Conservation (phyloP, 2,797 vertebrate genomes). For the Falco biarmicus region DNA sequence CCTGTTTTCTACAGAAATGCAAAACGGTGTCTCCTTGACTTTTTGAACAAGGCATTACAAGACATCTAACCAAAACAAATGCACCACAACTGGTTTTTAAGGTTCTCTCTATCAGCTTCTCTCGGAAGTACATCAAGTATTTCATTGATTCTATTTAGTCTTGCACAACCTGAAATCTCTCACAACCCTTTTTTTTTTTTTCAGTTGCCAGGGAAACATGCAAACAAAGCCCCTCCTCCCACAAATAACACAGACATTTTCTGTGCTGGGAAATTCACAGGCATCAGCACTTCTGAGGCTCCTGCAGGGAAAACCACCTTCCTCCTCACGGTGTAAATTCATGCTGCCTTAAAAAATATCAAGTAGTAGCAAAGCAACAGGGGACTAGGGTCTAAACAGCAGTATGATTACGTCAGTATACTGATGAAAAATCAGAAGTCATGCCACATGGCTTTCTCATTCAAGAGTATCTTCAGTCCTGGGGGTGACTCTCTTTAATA, state of each 20-base stretch:
- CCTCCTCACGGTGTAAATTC: background rate
- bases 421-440: background rate
- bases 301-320: constrained; percentile 29
- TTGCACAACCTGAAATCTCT: background rate
- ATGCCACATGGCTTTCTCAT: background rate
- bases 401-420: background rate
- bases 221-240: constrained; percentile 38
- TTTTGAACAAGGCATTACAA: background rate
- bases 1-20: background rate
- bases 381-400: background rate
- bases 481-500: background rate
- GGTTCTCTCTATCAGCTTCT: background rate
- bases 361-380: background rate
- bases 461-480: background rate
- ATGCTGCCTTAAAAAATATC: background rate
- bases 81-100: background rate
- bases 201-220: background rate
- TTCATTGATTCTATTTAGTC: background rate
- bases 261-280: constrained; percentile 23
- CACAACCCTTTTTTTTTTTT: background rate
- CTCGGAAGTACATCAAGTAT: background rate
- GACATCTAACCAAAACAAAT: background rate
- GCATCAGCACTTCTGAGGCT: constrained; percentile 27
- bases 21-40: background rate
- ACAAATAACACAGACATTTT: constrained; percentile 9